Percentiles rank a stretch among this genome's conserved stretches.
These are phyloP conservation scores for Tetropium fuscum DNA, from an alignment of 2,888 invertebrate species.

Conservation along the genomic window DNA sequence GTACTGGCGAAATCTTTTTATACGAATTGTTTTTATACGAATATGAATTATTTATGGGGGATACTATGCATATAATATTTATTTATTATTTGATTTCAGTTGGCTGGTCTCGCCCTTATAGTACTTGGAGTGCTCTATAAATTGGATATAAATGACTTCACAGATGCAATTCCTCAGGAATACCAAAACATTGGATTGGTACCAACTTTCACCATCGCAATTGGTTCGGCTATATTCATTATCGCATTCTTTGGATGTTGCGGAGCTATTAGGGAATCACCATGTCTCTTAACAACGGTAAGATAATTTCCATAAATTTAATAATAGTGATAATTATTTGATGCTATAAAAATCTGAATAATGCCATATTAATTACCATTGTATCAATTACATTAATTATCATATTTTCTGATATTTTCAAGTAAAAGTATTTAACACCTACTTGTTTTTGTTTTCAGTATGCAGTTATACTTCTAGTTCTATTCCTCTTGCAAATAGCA, in stretches of 20 bases:
- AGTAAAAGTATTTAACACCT: slow-evolving; percentile 53
- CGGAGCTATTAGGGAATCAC: slow-evolving; percentile 60
- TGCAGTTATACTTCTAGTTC: slow-evolving; percentile 41
- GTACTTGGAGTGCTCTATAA: slow-evolving; percentile 74
- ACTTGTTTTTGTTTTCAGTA: slow-evolving; percentile 56
- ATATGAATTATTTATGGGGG: no score
- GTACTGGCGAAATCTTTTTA: no score
- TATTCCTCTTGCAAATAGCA: slow-evolving; percentile 46
- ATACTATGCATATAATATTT: no score
- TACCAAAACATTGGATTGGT: slow-evolving; percentile 65
- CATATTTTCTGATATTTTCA: no score
- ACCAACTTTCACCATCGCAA: slow-evolving; percentile 73
- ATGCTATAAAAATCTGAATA: no score
- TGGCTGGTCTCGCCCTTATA: slow-evolving; percentile 76
- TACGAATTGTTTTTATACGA: no score
- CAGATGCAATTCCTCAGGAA: slow-evolving; percentile 38
- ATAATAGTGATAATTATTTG: no score
- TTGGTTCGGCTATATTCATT: slow-evolving; percentile 72
- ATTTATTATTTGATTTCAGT: slow-evolving; percentile 69
- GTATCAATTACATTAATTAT: no score
- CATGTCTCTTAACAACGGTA: slow-evolving; percentile 59
- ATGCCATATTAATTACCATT: no score
- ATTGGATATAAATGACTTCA: slow-evolving; percentile 67
- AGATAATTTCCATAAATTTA: no score
- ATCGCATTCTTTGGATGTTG: slow-evolving; percentile 63